phyloP scores from a whole-genome alignment of 1,140 invertebrate genomes.

The Vanessa tameamea region DNA sequence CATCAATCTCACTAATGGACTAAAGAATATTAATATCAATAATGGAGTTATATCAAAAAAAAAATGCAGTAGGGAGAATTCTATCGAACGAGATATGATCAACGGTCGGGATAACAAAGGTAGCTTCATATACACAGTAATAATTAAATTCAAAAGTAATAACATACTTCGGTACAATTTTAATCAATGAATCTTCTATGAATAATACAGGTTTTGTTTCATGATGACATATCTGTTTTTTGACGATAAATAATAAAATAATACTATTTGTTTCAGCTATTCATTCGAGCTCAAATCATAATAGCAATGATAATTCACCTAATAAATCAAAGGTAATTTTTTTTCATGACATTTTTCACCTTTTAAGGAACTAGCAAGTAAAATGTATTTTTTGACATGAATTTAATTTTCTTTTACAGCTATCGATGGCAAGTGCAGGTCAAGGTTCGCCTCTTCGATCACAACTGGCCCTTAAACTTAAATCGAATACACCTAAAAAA shows the following conservation, averaged over 20 bases:
- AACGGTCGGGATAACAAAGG: conserved; percentile 71
- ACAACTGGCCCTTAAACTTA: conserved; percentile 84
- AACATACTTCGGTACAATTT: neutral
- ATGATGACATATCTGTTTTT: too few species aligned
- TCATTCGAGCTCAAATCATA: conserved; percentile 69
- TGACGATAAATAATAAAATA: neutral
- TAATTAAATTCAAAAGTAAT: neutral
- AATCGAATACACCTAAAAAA: conserved; percentile 80
- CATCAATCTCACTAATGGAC: conserved; percentile 69
- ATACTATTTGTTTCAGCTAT: conserved; percentile 51
- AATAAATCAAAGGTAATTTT: conserved; percentile 69
- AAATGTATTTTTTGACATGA: neutral
- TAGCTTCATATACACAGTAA: conserved; percentile 25
- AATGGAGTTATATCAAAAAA: conserved; percentile 71
- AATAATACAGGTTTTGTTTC: neutral
- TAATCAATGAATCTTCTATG: neutral
- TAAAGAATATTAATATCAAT: conserved; percentile 73
- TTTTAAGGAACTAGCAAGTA: neutral
- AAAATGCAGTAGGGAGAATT: conserved; percentile 63
- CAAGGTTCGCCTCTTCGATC: conserved; percentile 84
- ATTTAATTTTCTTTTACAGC: conserved; percentile 49
- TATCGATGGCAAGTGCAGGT: conserved; percentile 77
- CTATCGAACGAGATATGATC: conserved; percentile 60
- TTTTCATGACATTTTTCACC: neutral
- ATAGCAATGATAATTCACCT: conserved; percentile 71